These are phyloP conservation scores for Chiloscyllium punctatum DNA, from an alignment of 2,797 vertebrate genomes.

Conservation along the genomic window DNA sequence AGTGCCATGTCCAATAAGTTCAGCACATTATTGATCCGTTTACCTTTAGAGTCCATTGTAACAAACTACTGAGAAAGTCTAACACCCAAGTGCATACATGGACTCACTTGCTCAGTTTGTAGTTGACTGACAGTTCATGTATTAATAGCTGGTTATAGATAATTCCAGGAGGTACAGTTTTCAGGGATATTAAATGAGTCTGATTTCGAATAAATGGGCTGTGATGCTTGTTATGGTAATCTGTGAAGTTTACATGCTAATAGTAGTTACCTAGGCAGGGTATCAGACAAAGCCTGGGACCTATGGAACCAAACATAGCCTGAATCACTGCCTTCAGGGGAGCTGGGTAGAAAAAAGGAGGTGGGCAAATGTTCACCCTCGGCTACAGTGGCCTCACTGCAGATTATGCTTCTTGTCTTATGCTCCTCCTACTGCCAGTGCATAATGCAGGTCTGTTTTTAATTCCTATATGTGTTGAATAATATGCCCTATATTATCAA, in stretches of 20 bases:
- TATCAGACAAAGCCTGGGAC: neutral
- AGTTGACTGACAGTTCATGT: neutral
- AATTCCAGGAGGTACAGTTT: neutral
- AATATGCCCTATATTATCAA: constrained; percentile 12
- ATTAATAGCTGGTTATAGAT: neutral
- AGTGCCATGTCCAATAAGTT: neutral
- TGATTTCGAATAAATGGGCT: neutral
- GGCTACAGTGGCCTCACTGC: neutral
- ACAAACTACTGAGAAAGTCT: neutral
- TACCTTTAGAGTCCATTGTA: neutral
- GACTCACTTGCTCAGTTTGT: neutral
- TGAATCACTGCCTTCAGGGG: neutral
- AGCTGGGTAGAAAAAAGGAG: neutral
- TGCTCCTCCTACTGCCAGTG: neutral
- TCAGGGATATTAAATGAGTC: neutral
- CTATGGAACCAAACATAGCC: neutral
- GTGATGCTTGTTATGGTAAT: neutral
- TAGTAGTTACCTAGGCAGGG: neutral
- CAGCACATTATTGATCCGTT: neutral
- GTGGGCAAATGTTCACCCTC: neutral
- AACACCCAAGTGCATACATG: neutral
- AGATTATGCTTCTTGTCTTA: neutral
- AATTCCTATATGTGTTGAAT: constrained; percentile 27
- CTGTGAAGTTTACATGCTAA: neutral
- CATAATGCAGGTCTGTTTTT: neutral